Evolutionary conservation across 2,113 vertebrate genomes (phyloP).

Genomic region (Anoura caudifer): DNA sequence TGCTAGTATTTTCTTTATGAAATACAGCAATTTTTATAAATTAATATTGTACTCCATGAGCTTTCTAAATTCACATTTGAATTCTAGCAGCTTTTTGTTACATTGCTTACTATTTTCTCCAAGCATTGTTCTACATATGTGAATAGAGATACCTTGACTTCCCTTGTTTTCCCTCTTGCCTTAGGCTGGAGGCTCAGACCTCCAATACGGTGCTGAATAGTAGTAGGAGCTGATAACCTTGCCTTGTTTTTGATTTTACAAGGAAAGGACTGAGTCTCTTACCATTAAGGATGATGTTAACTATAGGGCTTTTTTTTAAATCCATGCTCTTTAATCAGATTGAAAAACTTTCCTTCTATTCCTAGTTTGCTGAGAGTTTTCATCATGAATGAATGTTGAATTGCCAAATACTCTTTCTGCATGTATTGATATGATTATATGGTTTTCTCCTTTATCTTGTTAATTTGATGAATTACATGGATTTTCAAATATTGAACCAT

Average conservation of each 20-base stretch:
- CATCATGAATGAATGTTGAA: neutral
- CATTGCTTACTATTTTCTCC: neutral
- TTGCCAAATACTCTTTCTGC: neutral
- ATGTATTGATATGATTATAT: neutral
- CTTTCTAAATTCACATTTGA: neutral
- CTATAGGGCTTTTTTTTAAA: neutral
- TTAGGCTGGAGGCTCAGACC: neutral
- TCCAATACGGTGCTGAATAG: neutral
- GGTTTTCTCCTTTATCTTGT: conserved; percentile 13
- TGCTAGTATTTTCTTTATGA: neutral
- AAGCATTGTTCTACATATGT: neutral
- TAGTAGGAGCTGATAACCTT: neutral
- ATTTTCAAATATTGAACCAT: neutral
- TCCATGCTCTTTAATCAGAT: neutral
- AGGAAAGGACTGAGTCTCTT: neutral
- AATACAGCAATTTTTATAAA: neutral
- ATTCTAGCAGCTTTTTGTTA: neutral
- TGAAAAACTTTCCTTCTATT: neutral
- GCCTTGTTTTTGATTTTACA: neutral
- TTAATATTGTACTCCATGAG: neutral
- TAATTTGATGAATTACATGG: neutral
- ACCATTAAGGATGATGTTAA: neutral
- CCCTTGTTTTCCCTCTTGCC: neutral
- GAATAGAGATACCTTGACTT: neutral
- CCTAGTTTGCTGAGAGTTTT: neutral